phyloP scores from a whole-genome alignment of 1,140 invertebrate genomes.

The Pseudomyrmex pallidus region DNA sequence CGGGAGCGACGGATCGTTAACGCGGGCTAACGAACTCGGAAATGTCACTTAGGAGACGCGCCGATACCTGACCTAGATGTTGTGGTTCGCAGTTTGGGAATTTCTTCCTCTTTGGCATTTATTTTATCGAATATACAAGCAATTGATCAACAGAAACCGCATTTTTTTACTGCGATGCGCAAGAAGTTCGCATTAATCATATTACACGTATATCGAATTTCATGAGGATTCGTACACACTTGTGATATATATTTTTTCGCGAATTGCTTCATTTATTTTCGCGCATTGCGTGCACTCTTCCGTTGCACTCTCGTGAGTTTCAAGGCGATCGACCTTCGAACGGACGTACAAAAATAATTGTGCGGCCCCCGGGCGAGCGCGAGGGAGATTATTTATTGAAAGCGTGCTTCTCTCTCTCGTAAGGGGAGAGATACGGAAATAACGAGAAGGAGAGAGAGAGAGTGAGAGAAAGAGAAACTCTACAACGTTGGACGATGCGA shows the following conservation, averaged over 20 bases:
- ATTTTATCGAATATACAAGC: too few relatives aligned
- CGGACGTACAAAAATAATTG: slow-evolving; percentile 45
- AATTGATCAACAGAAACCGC: too few relatives aligned
- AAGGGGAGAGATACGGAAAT: neutral
- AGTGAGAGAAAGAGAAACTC: neutral
- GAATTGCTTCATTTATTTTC: slow-evolving; percentile 22
- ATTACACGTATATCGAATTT: too few relatives aligned
- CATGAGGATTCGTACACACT: too few relatives aligned
- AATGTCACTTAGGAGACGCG: slow-evolving; percentile 35
- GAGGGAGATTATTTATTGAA: slow-evolving; percentile 40
- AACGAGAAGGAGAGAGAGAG: slow-evolving; percentile 7
- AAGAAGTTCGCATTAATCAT: too few relatives aligned
- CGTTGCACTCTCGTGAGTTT: slow-evolving; percentile 8
- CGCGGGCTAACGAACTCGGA: slow-evolving; percentile 65
- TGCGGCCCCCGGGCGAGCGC: neutral
- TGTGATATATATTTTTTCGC: too few relatives aligned
- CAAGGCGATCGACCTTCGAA: slow-evolving; percentile 48
- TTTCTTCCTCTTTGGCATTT: neutral
- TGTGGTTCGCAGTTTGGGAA: neutral
- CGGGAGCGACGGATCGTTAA: slow-evolving; percentile 57
- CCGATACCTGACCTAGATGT: slow-evolving; percentile 44
- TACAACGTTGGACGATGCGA: slow-evolving; percentile 20
- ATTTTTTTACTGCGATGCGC: too few relatives aligned
- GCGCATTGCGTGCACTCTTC: neutral
- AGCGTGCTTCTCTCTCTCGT: slow-evolving; percentile 20